Percentiles rank a stretch among this genome's conserved stretches.
Evolutionary conservation across 2,888 invertebrate species (phyloP).

Genomic region (Hirtodrosophila cameraria): DNA sequence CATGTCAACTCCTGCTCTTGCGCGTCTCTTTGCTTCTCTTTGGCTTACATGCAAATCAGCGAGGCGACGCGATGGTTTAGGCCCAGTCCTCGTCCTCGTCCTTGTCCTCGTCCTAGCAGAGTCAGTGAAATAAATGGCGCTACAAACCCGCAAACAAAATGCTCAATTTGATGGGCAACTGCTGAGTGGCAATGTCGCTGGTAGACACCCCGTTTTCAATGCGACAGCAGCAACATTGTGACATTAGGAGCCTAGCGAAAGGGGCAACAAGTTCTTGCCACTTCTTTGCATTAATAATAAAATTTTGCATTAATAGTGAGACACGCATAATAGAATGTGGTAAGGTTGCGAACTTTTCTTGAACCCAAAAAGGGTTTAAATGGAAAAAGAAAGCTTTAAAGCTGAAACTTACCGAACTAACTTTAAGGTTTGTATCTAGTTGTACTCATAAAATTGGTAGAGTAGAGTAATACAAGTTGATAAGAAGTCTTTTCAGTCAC

Average conservation of each 20-base stretch:
- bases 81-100: too few species aligned
- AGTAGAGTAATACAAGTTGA: too few species aligned
- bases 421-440: too few species aligned
- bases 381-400: too few species aligned
- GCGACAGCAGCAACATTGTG: slow-evolving; percentile 1
- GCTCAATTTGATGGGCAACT: slow-evolving; percentile 67
- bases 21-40: slow-evolving; percentile 7
- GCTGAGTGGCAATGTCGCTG: slow-evolving; percentile 28
- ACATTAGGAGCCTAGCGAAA: slow-evolving; percentile 8
- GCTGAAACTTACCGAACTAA: too few species aligned
- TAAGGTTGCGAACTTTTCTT: slow-evolving; percentile 1
- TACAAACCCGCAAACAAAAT: slow-evolving; percentile 59
- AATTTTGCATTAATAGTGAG: slow-evolving; percentile 25
- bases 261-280: slow-evolving; percentile 30
- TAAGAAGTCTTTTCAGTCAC: too few species aligned
- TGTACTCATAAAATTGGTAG: too few species aligned
- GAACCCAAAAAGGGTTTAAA: not conserved
- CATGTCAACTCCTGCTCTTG: slow-evolving; percentile 15
- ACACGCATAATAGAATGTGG: slow-evolving; percentile 4
- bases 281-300: slow-evolving; percentile 38
- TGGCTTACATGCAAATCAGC: slow-evolving; percentile 66
- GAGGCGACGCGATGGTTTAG: slow-evolving; percentile 51
- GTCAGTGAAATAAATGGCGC: slow-evolving; percentile 41
- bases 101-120: too few species aligned
- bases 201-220: slow-evolving; percentile 13